Percentiles rank a stretch among this genome's conserved stretches.
Conservation (phyloP, 2,797 vertebrate species). For the Sebastes paucispinis region DNA sequence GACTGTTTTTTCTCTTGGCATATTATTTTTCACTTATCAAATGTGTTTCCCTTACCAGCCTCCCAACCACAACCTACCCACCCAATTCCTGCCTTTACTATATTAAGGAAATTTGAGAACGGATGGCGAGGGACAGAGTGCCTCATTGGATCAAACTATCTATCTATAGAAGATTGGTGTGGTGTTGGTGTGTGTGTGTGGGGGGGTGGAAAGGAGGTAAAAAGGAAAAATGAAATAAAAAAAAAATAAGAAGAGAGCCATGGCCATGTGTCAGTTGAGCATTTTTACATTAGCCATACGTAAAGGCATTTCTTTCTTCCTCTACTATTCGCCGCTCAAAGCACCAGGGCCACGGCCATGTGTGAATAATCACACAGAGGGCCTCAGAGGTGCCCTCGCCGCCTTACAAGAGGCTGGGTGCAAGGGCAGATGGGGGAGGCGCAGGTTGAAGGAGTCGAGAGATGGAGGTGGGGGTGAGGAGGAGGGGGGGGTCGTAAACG, state of each 20-base stretch:
- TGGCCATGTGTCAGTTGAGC: conserved; percentile 71
- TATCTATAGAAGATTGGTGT: conserved; percentile 51
- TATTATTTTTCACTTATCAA: conserved; percentile 85
- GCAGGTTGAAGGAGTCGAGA: conserved; percentile 61
- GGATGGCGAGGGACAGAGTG: conserved; percentile 69
- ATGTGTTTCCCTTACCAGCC: conserved; percentile 72
- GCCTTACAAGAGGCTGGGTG: conserved; percentile 70
- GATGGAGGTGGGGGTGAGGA: conserved; percentile 41
- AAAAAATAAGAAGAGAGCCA: conserved; percentile 52
- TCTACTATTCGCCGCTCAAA: conserved; percentile 68
- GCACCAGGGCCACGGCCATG: conserved; percentile 74
- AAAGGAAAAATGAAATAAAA: conserved; percentile 42
- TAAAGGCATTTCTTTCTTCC: conserved; percentile 77
- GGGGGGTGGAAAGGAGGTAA: conserved; percentile 5
- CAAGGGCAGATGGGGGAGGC: conserved; percentile 75
- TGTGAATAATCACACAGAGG: conserved; percentile 85
- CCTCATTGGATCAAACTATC: conserved; percentile 53
- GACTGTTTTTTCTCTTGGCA: conserved; percentile 80
- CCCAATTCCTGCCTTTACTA: conserved; percentile 66
- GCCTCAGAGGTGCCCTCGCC: conserved; percentile 76
- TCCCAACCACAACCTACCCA: conserved; percentile 61
- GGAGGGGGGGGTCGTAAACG: conserved; percentile 71
- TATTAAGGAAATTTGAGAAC: conserved; percentile 76
- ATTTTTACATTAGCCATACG: conserved; percentile 82
- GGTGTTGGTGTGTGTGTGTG: background rate